A percentile compares a stretch with the other conserved stretches of the same genome.
Evolutionary conservation across 1,140 invertebrate genomes (phyloP).

Genomic region (Neoseiulus cucumeris): DNA sequence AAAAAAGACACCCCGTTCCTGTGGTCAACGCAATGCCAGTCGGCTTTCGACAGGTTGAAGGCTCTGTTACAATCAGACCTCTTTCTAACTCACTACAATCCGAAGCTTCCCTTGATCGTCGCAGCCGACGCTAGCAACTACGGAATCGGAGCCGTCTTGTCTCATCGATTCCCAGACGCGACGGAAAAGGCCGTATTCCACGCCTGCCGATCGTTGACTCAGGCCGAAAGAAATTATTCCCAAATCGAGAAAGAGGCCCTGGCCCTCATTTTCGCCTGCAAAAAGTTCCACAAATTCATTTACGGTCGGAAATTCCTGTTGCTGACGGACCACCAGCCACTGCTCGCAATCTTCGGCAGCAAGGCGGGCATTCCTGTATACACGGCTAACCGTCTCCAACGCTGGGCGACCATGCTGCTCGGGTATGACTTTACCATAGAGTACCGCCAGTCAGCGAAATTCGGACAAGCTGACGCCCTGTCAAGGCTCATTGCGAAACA

Average conservation of each 20-base stretch:
- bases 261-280: constrained; percentile 30
- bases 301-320: constrained; percentile 28
- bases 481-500: not conserved
- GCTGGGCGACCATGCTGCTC: constrained; percentile 25
- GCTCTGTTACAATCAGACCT: not conserved
- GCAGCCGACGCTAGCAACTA: not conserved
- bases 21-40: not conserved
- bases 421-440: constrained; percentile 26
- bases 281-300: constrained; percentile 33
- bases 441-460: constrained; percentile 18
- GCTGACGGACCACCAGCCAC: constrained; percentile 30
- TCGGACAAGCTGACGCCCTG: constrained; percentile 22
- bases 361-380: constrained; percentile 21
- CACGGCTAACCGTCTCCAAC: constrained; percentile 23
- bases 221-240: constrained; percentile 31
- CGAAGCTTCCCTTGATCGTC: too few relatives aligned
- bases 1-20: not conserved
- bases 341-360: constrained; percentile 25
- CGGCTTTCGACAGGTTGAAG: not conserved
- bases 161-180: not conserved
- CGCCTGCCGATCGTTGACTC: constrained; percentile 24
- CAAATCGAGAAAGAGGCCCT: constrained; percentile 35
- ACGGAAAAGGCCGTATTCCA: not conserved
- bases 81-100: too few relatives aligned
- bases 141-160: not conserved